Conservation (phyloP, 2,888 invertebrate genomes). For the Sphecodes monilicornis region DNA sequence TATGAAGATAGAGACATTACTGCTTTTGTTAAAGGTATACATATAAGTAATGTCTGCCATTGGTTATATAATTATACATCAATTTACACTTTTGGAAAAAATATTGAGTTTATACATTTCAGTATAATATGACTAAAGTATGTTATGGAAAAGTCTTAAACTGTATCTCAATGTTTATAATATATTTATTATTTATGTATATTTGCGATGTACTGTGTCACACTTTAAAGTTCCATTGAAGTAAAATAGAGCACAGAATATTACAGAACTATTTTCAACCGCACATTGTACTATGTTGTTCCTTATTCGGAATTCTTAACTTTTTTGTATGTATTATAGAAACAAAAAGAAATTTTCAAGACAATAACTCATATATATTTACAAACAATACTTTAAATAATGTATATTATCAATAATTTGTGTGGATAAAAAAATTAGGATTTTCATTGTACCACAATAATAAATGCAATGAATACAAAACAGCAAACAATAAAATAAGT, state of each 20-base stretch:
- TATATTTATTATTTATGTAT: conserved; percentile 19
- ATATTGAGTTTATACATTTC: conserved; percentile 43
- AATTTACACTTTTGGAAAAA: conserved; percentile 48
- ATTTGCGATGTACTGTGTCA: conserved; percentile 9
- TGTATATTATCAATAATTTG: background rate
- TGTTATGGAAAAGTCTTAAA: conserved; percentile 33
- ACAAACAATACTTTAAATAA: background rate
- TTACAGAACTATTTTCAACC: conserved; percentile 27
- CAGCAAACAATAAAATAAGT: background rate
- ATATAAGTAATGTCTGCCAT: conserved; percentile 26
- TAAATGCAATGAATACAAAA: conserved; percentile 4
- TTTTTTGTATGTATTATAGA: background rate
- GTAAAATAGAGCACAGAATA: conserved; percentile 27
- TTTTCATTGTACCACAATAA: conserved; percentile 18
- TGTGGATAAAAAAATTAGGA: background rate
- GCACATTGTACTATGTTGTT: conserved; percentile 32
- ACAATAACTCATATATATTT: background rate
- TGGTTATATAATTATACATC: conserved; percentile 40
- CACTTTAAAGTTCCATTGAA: conserved; percentile 25
- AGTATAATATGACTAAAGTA: conserved; percentile 25
- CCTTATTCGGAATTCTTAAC: conserved; percentile 22
- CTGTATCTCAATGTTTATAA: conserved; percentile 16
- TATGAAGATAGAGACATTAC: conserved; percentile 27
- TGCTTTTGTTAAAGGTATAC: conserved; percentile 16
- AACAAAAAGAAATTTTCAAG: background rate